Evolutionary conservation across 2,888 invertebrate species (phyloP).

Genomic region (Gymnosoma rotundatum): DNA sequence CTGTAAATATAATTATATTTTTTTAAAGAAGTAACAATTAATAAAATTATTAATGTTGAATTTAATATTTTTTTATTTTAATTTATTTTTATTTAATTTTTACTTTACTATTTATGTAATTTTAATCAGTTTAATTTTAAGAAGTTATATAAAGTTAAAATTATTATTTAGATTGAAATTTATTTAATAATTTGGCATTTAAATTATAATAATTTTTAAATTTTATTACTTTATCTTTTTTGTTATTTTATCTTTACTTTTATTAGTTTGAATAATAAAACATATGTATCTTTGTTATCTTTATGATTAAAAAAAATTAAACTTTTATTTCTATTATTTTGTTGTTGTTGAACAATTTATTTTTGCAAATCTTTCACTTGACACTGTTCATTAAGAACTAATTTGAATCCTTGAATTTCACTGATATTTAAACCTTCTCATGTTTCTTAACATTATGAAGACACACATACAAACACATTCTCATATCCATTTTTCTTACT

Average conservation of each 20-base stretch:
- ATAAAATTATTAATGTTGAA: background rate
- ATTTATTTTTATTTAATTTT: background rate
- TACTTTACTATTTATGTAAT: background rate
- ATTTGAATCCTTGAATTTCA: constrained; percentile 40
- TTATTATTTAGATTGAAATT: too few relatives aligned
- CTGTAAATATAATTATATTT: too few relatives aligned
- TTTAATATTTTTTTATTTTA: background rate
- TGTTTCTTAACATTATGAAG: constrained; percentile 20
- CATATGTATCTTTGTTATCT: background rate
- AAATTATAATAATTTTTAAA: too few relatives aligned
- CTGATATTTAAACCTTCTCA: constrained; percentile 55
- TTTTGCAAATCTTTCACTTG: constrained; percentile 39
- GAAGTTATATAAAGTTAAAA: too few relatives aligned
- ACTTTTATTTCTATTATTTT: background rate
- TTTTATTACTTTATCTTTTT: too few relatives aligned
- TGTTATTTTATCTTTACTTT: too few relatives aligned
- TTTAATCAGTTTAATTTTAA: too few relatives aligned
- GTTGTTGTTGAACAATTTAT: background rate
- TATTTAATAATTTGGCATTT: too few relatives aligned
- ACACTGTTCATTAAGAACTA: constrained; percentile 64
- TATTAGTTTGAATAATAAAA: too few relatives aligned
- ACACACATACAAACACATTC: background rate
- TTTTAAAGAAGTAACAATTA: too few relatives aligned
- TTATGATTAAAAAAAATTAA: background rate
- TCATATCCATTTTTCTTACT: background rate